Evolutionary conservation across 2,113 vertebrate genomes (phyloP), one percentile per base, ranked within the genome.

Genomic region (Taurulus bubalis): DNA sequence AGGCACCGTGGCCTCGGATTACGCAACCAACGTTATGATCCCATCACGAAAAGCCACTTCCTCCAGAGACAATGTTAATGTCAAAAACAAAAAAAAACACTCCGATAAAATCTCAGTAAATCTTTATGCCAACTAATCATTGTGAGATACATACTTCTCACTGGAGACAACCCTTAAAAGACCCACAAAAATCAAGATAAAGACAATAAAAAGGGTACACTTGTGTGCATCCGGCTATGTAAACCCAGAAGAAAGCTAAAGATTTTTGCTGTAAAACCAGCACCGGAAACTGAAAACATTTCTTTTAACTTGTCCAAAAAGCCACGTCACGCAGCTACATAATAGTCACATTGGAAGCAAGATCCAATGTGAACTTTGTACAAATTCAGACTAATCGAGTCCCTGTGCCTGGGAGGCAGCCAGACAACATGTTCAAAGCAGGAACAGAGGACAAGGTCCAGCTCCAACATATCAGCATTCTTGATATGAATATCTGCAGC

Each of bases 391-490:
- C 40, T 53, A 36, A 85, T 74, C 28, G 28, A 75, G 59, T 51
- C 15, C 67, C 34, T 82, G 85, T 62, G 53, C 1, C 53, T 76
- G 83, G 62, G 42, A 63, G 38, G 65, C 15, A 78, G 74, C 64
- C 84, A 87, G 71, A 75, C 8, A 70, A 87, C 80, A 65, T 34
- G 76, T 64, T 85, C 42, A 59, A 6, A 40, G 64, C 51, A 56
- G 15, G 85, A 87, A 49, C 84, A 90, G 77, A 90, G 93, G 75
- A 62, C 90, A 94, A 95, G 47, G 94, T 95, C 82, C 94, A 90
- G 83, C 62, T 89, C 91, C 92, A 94, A 92, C 94, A 76, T 59
- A 88, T 79, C 91, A 91, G 79, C 16, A 59, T 15, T 79, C 20
- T 56, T 86, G 87, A 90, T 85, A 82, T 65, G 73, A 67, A 71